Evolutionary conservation across 2,888 invertebrate species (phyloP), one percentile per base, ranked within the genome.

Genomic region (Mythimna lalbum): DNA sequence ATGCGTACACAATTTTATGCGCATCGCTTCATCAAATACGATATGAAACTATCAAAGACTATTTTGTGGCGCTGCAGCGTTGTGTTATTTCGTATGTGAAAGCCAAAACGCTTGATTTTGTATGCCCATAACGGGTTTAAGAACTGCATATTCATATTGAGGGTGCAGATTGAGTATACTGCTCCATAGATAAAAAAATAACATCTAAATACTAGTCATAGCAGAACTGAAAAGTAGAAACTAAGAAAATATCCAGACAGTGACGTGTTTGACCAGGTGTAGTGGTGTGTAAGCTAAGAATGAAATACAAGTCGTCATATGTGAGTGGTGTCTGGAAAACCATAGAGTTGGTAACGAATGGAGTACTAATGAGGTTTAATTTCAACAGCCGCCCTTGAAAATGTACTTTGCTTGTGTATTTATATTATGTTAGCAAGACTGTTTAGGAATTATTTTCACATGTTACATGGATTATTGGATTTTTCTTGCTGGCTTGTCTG

Each of bases 241-340:
- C 52, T 57, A 73, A 61, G 60, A 69, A 60, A 69, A 66, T 47
- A 69, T 61, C 68, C 72, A 83, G 71, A 81, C 61, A 74, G 74
- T 81, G 79, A 79, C 63, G 63, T 73, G 63, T 59, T 81, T 65
- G 81, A 78, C 69, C 76, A 79, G 74, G 84, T 82, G 83, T 76
- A 73, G 73, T 84, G 83, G 81, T 81, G 83, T 84, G 81, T 85
- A 85, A 84, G 83, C 81, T 72, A 71, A 84, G 83, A 77, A 80
- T 84, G 85, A 73, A 84, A 63, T 73, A 70, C 71, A 61, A 67
- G 77, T 83, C 63, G 71, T 72, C 57, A 66, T 53, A 59, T 76
- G 80, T 78, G 78, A 83, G 73, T 80, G 72, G 72, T 81, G 63
- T 60, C 65, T 71, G 59, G 50, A 63, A 81, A 66, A 62, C 17